Base-by-base conservation (phyloP, 2,797 vertebrate species). In the Amphiprion clarkii region DNA sequence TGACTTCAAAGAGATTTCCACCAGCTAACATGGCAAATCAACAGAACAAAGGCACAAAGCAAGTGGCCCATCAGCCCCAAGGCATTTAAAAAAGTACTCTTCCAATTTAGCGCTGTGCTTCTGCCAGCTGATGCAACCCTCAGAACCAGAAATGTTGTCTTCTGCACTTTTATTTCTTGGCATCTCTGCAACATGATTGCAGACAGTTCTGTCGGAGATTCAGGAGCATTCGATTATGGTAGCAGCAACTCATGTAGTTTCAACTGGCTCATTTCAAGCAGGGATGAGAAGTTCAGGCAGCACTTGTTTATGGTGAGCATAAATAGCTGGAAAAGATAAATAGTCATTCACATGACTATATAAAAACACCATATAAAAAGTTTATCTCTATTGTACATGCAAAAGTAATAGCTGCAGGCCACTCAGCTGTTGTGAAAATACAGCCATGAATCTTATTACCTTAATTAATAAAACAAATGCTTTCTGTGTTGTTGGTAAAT, bases 1-100 rank as follows among this genome's bases (percentile, higher is more conserved):
- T 56, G 16, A n/a, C 42, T 42, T 65, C 31, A 49, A 11, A 58
- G 31, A 25, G 29, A 75, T 56, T 57, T 55, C 62, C 44, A 65
- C n/a, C 48, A 6, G 11, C 36, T 58, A 33, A 59, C 1, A 27
- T 11, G n/a, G 17, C 5, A 8, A 17, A 9, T 48, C 46, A 48
- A 48, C 13, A 16, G 36, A 39, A 39, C 36, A 44, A 66, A 21
- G 48, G 55, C 21, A 66, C 27, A 67, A 46, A 49, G 33, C 27
- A 48, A 72, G 51, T 52, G 31, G 46, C 46, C 54, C 65, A 66
- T 39, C 49, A 69, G 68, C 19, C 46, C 7, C 10, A 0, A 8
- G 21, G 39, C 49, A 42, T 27, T 52, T 49, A n/a, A 61, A 58
- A 73, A 48, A 36, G n/a, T 3, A 51, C 9, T 51, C 48, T 1